Base-by-base conservation (phyloP, 2,113 vertebrate species). In the Chaetodon trifascialis region DNA sequence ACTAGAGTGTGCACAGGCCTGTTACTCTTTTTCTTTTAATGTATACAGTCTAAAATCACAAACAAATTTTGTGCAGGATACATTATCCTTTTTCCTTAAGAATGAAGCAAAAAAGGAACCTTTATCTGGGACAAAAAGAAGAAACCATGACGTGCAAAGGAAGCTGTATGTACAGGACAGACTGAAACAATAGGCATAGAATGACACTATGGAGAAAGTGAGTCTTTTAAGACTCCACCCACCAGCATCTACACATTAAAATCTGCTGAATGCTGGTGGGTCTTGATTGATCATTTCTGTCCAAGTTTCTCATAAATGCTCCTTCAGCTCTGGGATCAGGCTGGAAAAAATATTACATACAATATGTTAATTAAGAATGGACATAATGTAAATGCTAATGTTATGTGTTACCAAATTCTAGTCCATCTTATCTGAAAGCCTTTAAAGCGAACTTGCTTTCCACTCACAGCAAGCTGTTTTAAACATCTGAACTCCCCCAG, bases 401-500 rank as follows among this genome's bases (percentile, higher is more conserved):
- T 47, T 34, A 23, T 17, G 19, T n/a, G n/a, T 14, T 21, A 36
- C 8, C 9, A 60, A 55, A 51, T 54, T n/a, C n/a, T 46, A 60
- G 44, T 65, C 36, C 14, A 59, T 68, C 17, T 66, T 55, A 36
- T 52, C 19, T 21, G 8, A 36, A 23, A 54, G 15, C 14, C 59
- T 76, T 12, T 21, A 15, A n/a, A 40, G 38, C 10, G 2, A 78
- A 70, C 47, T 51, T 40, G 34, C 55, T 65, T 68, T 82, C 46
- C 19, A 38, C 66, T 86, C 44, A 12, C 80, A 49, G 36, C 12
- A 38, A 70, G 51, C 79, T 82, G 71, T 73, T 76, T 72, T 76
- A 83, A 88, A 89, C 65, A 69, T 78, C 42, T 79, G 40, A 47
- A 67, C 67, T 86, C 79, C 47, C 47, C 11, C 21, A 62, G 54